Evolutionary conservation across 2,113 vertebrate genomes (phyloP), one percentile per base, ranked within the genome.

Genomic region (Cyrtonyx montezumae): DNA sequence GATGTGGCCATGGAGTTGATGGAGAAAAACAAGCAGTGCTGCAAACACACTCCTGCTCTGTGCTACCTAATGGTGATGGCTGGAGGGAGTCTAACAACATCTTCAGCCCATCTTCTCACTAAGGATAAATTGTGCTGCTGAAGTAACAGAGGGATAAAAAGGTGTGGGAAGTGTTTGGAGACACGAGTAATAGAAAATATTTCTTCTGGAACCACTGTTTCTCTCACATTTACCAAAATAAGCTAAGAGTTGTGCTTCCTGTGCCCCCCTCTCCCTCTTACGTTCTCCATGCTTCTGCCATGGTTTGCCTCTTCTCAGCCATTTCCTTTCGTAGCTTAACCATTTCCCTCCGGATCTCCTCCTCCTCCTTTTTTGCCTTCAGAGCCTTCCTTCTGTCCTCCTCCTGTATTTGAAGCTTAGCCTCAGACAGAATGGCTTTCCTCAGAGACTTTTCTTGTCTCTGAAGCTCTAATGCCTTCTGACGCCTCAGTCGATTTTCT

Each of bases 311-410:
- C 93, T 97, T 98, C 87, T 98, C 98, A 83, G 98, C 97, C 96
- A 99, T 98, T 95, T 98, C 97, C 40, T 97, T 98, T 53, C 98
- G 97, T 78, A 99, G 97, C 70, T 97, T 98, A 86, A 99, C 98
- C 97, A 99, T 98, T 97, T 99, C 98, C 95, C 97, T 98, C 91
- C 98, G 98, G 85, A 99, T 97, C 82, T 97, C 97, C 79, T 98
- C 97, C 55, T 99, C 98, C 77, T 99, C 98, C 79, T 96, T 98
- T 76, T 86, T 97, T 46, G 96, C 97, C 87, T 98, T 97, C 93
- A 98, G 93, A 43, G 85, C 98, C 89, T 97, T 98, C 93, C 86
- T 98, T 76, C 66, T 97, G 68, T 98, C 97, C 62, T 98, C 97
- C 84, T 97, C 96, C 89, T 94, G 97, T 62, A 98, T 96, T 87